Evolutionary conservation across 2,888 invertebrate genomes (phyloP), one percentile per base, ranked within the genome.

Genomic region (Galerucella calmariensis): DNA sequence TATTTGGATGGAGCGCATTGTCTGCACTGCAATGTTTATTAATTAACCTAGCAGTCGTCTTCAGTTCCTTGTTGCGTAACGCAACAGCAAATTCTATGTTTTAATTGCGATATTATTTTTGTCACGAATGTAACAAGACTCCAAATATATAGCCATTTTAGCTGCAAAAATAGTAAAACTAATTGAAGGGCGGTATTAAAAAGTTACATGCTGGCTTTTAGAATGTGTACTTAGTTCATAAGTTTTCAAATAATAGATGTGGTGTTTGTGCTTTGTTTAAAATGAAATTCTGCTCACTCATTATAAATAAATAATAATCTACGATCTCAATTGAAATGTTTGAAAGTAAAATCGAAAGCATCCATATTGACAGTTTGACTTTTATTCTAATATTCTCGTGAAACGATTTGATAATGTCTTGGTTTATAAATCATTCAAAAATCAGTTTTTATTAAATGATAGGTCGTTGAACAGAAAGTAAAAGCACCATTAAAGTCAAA

Each of bases 301-400:
- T 35, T 3, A 35, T 35, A 27, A 27, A 27, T 27, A 5, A 48
- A 48, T 12, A 48, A 48, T 48, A 48, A 11, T 6, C 2, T 4
- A 51, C 51, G 51, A 51, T n/a, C 6, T 8, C 51, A 51, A n/a
- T n/a, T 51, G 14, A 14, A 51, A 51, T 51, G n/a, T n/a, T 51
- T 51, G 51, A 51, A 51, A 51, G 51, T 51, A n/a, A 51, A 51
- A 51, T 51, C 51, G 51, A 51, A 51, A 51, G 51, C 35, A 41
- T 41, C 35, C 8, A 9, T 41, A 9, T 41, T 0, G 6, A 41
- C 9, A 41, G 35, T 41, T 41, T 41, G 35, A 41, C 9, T 41
- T 41, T 41, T 41, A 1, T 41, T 41, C 35, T 9, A 41, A 41
- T 41, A 41, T 8, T 41, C 1, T 41, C 8, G 8, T 41, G 8